A percentile compares a stretch with the other conserved stretches of the same genome.
Evolutionary conservation across 2,797 vertebrate genomes (phyloP).

Genomic region (Alcedo atthis): DNA sequence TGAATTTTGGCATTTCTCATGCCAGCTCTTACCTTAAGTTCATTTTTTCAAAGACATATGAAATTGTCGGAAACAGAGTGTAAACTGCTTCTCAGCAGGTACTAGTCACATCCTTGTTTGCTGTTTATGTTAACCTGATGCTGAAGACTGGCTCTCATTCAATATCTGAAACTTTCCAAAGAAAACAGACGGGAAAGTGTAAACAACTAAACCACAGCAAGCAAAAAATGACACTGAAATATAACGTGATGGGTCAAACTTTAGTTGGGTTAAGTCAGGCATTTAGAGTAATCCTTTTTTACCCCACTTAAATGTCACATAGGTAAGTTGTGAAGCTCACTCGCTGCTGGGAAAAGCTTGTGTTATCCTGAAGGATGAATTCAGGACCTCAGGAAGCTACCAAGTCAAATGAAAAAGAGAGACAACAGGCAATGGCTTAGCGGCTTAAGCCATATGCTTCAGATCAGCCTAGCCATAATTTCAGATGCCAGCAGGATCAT

Average conservation of each 20-base stretch:
- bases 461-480: constrained; percentile 2
- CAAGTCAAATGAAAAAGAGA: constrained; percentile 48
- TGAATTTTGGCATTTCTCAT: neutral
- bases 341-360: neutral
- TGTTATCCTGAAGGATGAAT: constrained; percentile 34
- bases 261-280: constrained; percentile 17
- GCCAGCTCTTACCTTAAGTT: neutral
- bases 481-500: constrained; percentile 22
- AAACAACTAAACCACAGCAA: constrained; percentile 61
- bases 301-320: neutral
- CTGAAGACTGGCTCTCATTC: constrained; percentile 40
- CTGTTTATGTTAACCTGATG: constrained; percentile 50
- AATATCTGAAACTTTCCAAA: constrained; percentile 64
- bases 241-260: neutral
- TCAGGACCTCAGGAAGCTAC: constrained; percentile 36
- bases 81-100: neutral
- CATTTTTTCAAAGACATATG: neutral
- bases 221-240: constrained; percentile 33
- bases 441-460: neutral
- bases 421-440: constrained; percentile 17
- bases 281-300: neutral
- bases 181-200: constrained; percentile 45
- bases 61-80: neutral
- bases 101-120: constrained; percentile 34
- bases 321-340: neutral